Percentiles rank a stretch among this genome's conserved stretches.
Conservation (phyloP, 2,797 vertebrate genomes). For the Oreochromis grahami region DNA sequence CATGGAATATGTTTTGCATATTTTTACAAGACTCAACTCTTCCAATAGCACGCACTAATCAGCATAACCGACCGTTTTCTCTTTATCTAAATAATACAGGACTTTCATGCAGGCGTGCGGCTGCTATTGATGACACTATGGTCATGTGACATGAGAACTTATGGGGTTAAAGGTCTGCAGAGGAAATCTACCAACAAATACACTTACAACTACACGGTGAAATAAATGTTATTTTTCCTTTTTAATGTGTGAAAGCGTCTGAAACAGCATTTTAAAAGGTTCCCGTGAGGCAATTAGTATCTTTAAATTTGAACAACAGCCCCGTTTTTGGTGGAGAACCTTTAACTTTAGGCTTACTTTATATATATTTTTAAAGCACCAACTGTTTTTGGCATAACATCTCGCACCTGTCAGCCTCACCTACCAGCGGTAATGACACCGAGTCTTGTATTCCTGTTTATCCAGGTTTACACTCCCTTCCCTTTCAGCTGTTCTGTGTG, state of each 20-base stretch:
- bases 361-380: not conserved
- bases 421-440: not conserved
- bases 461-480: slow-evolving; percentile 1
- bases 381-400: not conserved
- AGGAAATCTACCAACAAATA: not conserved
- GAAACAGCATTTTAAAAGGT: not conserved
- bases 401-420: not conserved
- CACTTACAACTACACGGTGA: not conserved
- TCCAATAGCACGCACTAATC: not conserved
- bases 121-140: not conserved
- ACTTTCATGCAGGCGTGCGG: not conserved
- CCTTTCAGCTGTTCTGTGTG: not conserved
- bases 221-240: not conserved
- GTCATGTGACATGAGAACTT: not conserved
- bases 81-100: not conserved
- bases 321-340: not conserved
- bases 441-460: not conserved
- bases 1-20: not conserved
- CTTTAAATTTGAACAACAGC: not conserved
- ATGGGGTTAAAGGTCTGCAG: not conserved
- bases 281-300: not conserved
- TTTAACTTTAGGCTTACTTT: not conserved
- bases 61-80: not conserved
- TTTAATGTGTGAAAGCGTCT: not conserved
- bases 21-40: not conserved